These are phyloP conservation scores for Anguilla megastoma DNA, from an alignment of 2,797 vertebrate species.

Conservation along the genomic window DNA sequence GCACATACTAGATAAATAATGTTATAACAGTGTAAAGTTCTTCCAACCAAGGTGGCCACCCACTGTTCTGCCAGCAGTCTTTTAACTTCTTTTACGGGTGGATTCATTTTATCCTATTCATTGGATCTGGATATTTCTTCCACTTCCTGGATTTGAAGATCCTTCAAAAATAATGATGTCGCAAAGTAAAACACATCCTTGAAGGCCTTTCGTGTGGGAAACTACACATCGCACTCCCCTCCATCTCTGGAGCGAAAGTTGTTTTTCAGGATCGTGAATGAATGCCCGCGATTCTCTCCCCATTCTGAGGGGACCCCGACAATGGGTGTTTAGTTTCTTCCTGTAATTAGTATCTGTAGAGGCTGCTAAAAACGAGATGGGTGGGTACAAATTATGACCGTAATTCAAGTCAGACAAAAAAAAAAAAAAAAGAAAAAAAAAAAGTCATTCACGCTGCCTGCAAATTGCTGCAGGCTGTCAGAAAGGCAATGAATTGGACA, in stretches of 20 bases:
- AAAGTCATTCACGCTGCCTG: constrained; percentile 3
- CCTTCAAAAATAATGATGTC: constrained; percentile 16
- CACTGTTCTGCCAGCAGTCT: constrained; percentile 6
- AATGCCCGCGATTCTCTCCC: constrained; percentile 20
- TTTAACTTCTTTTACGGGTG: neutral
- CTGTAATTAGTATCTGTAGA: constrained; percentile 33
- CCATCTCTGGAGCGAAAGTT: neutral
- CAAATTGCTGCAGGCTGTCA: constrained; percentile 24
- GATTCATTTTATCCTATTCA: neutral
- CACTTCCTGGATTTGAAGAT: constrained; percentile 9
- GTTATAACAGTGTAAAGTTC: neutral
- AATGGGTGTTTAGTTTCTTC: constrained; percentile 27
- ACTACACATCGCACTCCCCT: neutral
- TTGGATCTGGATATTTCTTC: neutral
- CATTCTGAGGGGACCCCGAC: constrained; percentile 3
- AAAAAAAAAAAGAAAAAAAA: neutral
- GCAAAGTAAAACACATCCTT: neutral
- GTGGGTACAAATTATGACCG: constrained; percentile 20
- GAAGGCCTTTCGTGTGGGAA: constrained; percentile 19
- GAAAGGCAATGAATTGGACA: constrained; percentile 23
- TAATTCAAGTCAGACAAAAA: neutral
- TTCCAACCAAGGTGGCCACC: neutral
- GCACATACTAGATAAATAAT: neutral
- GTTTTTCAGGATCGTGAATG: constrained; percentile 26
- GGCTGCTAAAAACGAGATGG: constrained; percentile 13